These are phyloP conservation scores for Rhadinocentrus ornatus DNA, from an alignment of 2,797 vertebrate species.

Conservation along the genomic window DNA sequence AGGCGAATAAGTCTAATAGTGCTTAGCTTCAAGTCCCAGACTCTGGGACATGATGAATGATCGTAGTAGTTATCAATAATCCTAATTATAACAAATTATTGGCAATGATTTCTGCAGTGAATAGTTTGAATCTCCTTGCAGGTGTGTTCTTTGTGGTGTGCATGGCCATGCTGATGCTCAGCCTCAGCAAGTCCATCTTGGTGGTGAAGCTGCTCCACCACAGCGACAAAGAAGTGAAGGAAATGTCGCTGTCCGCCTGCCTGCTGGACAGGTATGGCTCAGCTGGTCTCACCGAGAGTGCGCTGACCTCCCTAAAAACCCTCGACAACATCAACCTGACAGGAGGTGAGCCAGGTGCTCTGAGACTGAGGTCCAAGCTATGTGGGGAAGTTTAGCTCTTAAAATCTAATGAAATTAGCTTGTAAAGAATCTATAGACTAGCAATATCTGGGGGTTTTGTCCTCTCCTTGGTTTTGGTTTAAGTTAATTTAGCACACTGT, in stretches of 20 bases:
- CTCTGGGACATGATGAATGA: no score
- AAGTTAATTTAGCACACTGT: no score
- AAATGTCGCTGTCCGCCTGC: constrained; percentile 81
- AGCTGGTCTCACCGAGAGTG: constrained; percentile 70
- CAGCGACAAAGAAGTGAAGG: constrained; percentile 71
- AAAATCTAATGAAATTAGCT: neutral
- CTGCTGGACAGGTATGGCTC: constrained; percentile 81
- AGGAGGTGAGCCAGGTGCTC: constrained; percentile 61
- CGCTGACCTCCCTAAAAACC: constrained; percentile 76
- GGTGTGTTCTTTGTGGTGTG: constrained; percentile 88
- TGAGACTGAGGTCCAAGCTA: neutral
- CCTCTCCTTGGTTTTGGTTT: neutral
- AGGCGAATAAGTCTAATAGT: no score
- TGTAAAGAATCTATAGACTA: neutral
- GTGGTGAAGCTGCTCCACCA: constrained; percentile 87
- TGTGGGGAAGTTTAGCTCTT: neutral
- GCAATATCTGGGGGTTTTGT: no score
- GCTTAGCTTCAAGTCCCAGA: no score
- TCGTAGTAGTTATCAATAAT: no score
- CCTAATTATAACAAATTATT: neutral
- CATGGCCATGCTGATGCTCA: constrained; percentile 89
- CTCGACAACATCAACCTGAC: constrained; percentile 68
- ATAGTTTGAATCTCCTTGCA: constrained; percentile 27
- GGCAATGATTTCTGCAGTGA: neutral
- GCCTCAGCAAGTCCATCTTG: constrained; percentile 87